Evolutionary conservation across 2,888 invertebrate genomes (phyloP).

Genomic region (Pristionchus arcanus): DNA sequence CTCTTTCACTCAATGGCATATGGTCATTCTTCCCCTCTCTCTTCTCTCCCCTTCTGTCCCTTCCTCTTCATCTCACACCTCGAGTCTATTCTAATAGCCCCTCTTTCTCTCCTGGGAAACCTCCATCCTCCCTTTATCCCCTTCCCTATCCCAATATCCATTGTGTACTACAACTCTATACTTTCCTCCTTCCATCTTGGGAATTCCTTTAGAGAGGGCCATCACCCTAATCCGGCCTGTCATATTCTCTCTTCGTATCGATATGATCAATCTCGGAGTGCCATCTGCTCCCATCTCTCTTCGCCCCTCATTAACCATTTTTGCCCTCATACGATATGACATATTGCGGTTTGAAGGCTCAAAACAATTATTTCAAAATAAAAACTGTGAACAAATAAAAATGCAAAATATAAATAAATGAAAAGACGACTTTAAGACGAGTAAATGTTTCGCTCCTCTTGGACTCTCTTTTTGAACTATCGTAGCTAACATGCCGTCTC

Average conservation of each 20-base stretch:
- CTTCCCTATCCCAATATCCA: not conserved
- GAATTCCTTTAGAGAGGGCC: not conserved
- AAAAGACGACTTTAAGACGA: too few relatives aligned
- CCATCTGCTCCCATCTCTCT: constrained; percentile 37
- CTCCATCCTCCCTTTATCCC: not conserved
- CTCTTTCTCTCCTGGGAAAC: constrained; percentile 40
- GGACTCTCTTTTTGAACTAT: not conserved
- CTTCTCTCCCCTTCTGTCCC: constrained; percentile 19
- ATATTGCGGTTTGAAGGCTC: constrained; percentile 7
- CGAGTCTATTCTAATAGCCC: constrained; percentile 18
- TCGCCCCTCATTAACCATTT: constrained; percentile 37
- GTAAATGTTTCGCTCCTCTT: not conserved
- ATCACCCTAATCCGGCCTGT: constrained; percentile 47
- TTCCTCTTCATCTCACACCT: constrained; percentile 37
- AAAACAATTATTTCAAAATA: not conserved
- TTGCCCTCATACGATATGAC: constrained; percentile 4
- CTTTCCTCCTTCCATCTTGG: not conserved
- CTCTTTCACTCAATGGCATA: constrained; percentile 34
- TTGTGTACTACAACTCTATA: constrained; percentile 29
- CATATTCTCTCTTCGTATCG: constrained; percentile 34
- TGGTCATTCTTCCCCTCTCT: constrained; percentile 23
- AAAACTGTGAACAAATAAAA: not conserved
- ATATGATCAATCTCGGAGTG: constrained; percentile 45
- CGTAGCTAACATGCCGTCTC: not conserved
- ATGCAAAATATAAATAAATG: not conserved